Percentiles rank a stretch among this genome's conserved stretches.
These are phyloP conservation scores for Steinernema khuongi DNA, from an alignment of 1,140 invertebrate species.

Conservation along the genomic window DNA sequence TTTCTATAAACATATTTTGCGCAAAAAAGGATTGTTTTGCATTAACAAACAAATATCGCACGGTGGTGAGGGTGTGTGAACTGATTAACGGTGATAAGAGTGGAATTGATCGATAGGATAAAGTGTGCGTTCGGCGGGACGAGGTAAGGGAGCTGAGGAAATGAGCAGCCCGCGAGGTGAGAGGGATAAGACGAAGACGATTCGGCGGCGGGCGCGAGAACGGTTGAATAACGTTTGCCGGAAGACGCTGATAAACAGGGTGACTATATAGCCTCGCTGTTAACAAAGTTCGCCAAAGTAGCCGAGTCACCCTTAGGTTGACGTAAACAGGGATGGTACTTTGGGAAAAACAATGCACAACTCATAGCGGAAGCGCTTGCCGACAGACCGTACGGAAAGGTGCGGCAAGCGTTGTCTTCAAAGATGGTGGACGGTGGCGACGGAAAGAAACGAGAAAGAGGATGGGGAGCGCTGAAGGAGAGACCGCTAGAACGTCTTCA, in stretches of 20 bases:
- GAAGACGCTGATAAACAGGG: no score
- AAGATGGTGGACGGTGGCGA: neutral
- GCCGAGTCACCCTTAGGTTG: no score
- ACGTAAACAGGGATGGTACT: no score
- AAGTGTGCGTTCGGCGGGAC: neutral
- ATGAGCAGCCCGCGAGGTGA: neutral
- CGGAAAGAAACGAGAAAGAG: neutral
- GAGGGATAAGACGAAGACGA: constrained; percentile 2
- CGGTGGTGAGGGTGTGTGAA: neutral
- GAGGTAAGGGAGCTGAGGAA: neutral
- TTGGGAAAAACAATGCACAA: no score
- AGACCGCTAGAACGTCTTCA: constrained; percentile 16
- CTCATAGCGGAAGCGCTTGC: no score
- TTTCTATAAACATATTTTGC: neutral
- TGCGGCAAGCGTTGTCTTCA: neutral
- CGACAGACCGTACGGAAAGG: neutral
- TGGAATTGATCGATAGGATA: neutral
- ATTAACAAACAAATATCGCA: neutral
- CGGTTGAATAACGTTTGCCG: no score
- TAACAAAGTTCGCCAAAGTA: no score
- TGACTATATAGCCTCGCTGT: no score
- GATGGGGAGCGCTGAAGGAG: neutral
- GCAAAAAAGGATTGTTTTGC: neutral
- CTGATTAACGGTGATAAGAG: neutral
- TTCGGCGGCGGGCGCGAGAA: neutral